Evolutionary conservation across 1,140 invertebrate species (phyloP).

Genomic region (Listronotus oregonensis): DNA sequence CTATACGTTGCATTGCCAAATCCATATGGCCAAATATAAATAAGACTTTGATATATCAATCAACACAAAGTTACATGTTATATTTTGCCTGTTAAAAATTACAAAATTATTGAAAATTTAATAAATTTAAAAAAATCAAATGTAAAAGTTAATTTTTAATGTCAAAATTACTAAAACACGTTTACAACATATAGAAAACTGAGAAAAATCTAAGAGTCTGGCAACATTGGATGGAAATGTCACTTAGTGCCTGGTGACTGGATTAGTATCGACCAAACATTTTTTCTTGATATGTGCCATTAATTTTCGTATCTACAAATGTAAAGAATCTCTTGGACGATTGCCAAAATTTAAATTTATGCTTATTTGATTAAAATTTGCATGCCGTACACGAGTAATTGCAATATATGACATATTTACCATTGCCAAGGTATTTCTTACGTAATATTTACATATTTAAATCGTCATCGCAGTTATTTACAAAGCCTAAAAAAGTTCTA

Average conservation of each 20-base stretch:
- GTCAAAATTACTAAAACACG: neutral
- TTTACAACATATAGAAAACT: neutral
- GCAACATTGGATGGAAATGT: conserved; percentile 13
- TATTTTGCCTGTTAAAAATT: neutral
- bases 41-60: neutral
- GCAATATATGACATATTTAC: too few species aligned
- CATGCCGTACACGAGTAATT: too few species aligned
- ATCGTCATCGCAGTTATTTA: too few species aligned
- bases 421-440: too few species aligned
- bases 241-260: conserved; percentile 19
- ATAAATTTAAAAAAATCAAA: neutral
- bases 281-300: neutral
- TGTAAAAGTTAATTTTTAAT: neutral
- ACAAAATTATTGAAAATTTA: neutral
- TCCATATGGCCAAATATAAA: neutral
- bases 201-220: neutral
- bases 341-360: too few species aligned
- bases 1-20: conserved; percentile 27
- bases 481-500: too few species aligned
- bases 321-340: too few species aligned
- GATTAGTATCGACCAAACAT: conserved; percentile 24
- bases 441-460: too few species aligned
- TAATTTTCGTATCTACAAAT: too few species aligned
- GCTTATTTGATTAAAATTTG: too few species aligned
- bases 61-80: neutral